Base-by-base conservation (phyloP, 1,140 invertebrate species). In the Armadillidium nasatum region DNA sequence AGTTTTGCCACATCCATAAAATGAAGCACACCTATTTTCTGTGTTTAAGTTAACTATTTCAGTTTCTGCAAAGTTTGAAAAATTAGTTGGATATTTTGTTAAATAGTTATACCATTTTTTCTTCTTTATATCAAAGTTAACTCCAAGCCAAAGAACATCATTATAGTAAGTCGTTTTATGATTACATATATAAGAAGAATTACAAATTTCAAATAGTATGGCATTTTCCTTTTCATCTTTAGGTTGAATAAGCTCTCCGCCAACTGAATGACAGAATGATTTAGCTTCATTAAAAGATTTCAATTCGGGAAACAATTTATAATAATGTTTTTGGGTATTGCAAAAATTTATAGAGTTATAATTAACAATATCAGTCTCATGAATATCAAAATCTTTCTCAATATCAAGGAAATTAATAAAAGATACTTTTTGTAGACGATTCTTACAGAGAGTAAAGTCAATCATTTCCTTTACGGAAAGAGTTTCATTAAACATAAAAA, bases 151-250 rank as follows among this genome's bases (percentile, higher is more conserved):
- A 0, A 77, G 21, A 21, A 68, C 68, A 33, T 72, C 72, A 43
- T 60, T 77, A 23, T 73, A 50, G 13, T 22, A 73, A n/a, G 76
- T 68, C 10, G 72, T 69, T 9, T 71, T 72, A 10, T 44, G 23
- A 68, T 66, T 22, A 3, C 23, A 46, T 15, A 45, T 43, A 11
- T 21, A 43, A 10, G 60, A 60, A 70, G 76, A 60, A 19, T 19
- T 60, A 15, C 2, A 60, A n/a, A 77, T 44, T 22, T 45, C 10
- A 19, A 77, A 33, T 4, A 77, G 23, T 23, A 74, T 19, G 7
- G 71, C n/a, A 72, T 77, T 77, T 50, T 77, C 54, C 10, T 72
- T 19, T 70, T 73, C 76, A 44, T 66, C 50, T n/a, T 67, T 22
- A 4, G 76, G 76, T 19, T 72, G 54, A 44, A 71, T 19, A 19